Evolutionary conservation across 2,888 invertebrate species (phyloP).

Genomic region (Cosmia trapezina): DNA sequence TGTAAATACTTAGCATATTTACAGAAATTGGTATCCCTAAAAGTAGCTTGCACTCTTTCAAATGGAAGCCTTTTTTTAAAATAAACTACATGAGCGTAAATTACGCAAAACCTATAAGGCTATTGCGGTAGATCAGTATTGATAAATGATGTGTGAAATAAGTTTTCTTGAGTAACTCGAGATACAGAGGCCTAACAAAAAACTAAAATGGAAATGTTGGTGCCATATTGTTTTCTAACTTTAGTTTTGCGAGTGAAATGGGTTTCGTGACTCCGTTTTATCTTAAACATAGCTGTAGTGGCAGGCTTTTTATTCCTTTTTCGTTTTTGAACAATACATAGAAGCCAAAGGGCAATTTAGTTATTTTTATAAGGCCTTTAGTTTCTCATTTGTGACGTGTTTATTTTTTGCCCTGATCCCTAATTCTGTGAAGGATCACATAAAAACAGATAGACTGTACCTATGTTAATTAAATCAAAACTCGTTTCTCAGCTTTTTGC

Average conservation of each 20-base stretch:
- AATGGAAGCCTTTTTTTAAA: conserved; percentile 11
- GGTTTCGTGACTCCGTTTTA: conserved; percentile 38
- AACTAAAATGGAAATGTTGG: conserved; percentile 55
- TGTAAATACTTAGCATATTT: conserved; percentile 25
- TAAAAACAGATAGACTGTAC: background rate
- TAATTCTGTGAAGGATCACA: background rate
- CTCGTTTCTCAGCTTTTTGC: background rate
- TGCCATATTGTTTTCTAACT: conserved; percentile 57
- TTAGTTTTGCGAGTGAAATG: conserved; percentile 46
- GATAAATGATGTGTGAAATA: conserved; percentile 62
- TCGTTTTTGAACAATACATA: conserved; percentile 2
- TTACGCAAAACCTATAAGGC: conserved; percentile 13
- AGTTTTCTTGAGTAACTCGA: conserved; percentile 51
- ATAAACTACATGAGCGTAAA: conserved; percentile 24
- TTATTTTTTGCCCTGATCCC: background rate
- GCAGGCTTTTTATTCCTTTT: conserved; percentile 31
- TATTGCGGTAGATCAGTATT: conserved; percentile 34
- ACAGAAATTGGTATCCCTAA: background rate
- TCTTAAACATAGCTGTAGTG: conserved; percentile 24
- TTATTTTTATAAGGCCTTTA: background rate
- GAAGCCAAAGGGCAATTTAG: conserved; percentile 12
- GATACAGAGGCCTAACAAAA: conserved; percentile 49
- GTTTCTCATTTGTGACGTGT: conserved; percentile 10
- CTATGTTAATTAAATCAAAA: background rate
- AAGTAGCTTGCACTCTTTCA: conserved; percentile 1